Evolutionary conservation across 2,797 vertebrate species (phyloP), one percentile per base, ranked within the genome.

Genomic region (Mus minutoides): DNA sequence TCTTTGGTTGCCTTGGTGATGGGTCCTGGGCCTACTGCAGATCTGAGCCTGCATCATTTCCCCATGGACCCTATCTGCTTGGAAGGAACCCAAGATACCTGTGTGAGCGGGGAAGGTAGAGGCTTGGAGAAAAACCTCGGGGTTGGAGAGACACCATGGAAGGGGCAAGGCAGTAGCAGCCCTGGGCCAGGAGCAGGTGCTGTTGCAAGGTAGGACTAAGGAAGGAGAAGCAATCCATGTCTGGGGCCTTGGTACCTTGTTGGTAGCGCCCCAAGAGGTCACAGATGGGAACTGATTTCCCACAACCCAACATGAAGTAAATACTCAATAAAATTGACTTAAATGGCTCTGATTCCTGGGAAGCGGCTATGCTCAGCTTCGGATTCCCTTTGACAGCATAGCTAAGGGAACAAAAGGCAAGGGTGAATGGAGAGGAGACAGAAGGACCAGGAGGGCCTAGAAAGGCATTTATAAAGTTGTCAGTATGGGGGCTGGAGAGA

Each of bases 151-250:
- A 49, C 8, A 77, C 22, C 69, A 26, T 6, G 31, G 73, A 77
- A 43, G n/a, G 58, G 43, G 34, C 7, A 91, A 14, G 8, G 52
- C 5, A 6, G 43, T 14, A 21, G 60, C 54, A 11, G 14, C 26
- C 37, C 43, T 21, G 11, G 17, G 34, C 29, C 4, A 1, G 73
- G 46, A 58, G 54, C 73, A 49, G 7, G 31, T 7, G 24, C 19
- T 7, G 29, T 3, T 17, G 34, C 17, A 49, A 54, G 37, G 56
- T 56, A 8, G 46, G 24, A 21, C 31, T 46, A 46, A 43, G 52
- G 3, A 10, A 1, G 6, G 14, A 40, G 24, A 26, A 5, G 16
- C 4, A 26, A 21, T 56, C 31, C 0, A 5, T 52, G 24, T 10
- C 56, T 62, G 69, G 60, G 76, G 29, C 31, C 29, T 5, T 9